phyloP scores from a whole-genome alignment of 2,888 invertebrate species.

The Branchipolynoe longqiensis region DNA sequence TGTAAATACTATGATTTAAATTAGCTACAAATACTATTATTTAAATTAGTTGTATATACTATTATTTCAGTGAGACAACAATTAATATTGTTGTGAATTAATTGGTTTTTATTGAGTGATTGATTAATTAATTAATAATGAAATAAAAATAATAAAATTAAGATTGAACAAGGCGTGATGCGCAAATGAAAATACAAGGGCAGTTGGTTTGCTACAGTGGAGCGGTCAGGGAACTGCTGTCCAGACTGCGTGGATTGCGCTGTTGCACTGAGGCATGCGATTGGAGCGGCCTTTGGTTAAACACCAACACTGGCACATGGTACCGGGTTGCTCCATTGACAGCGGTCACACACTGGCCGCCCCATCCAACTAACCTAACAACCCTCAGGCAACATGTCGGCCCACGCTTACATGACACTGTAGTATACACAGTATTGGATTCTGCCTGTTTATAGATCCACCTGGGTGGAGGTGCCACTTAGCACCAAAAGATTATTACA shows the following conservation, averaged over 20 bases:
- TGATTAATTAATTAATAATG: background rate
- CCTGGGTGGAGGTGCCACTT: background rate
- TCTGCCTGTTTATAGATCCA: background rate
- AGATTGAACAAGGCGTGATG: background rate
- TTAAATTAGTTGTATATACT: too few species aligned
- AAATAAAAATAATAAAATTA: constrained; percentile 20
- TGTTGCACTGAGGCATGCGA: too few species aligned
- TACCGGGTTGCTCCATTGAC: too few species aligned
- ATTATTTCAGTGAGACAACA: background rate
- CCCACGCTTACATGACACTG: background rate
- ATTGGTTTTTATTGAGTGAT: too few species aligned
- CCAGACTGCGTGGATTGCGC: background rate
- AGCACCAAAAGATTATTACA: too few species aligned
- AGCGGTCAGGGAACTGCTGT: background rate
- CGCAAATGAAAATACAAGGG: background rate
- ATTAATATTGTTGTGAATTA: background rate
- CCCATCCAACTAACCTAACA: too few species aligned
- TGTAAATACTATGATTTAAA: too few species aligned
- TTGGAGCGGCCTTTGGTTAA: too few species aligned
- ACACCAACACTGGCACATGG: too few species aligned
- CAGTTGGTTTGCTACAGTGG: background rate
- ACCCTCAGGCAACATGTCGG: too few species aligned
- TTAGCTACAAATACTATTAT: too few species aligned
- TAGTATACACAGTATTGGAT: constrained; percentile 8
- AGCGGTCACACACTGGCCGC: too few species aligned